Conservation (phyloP, 2,113 vertebrate genomes). For the Aleadryas rufinucha region DNA sequence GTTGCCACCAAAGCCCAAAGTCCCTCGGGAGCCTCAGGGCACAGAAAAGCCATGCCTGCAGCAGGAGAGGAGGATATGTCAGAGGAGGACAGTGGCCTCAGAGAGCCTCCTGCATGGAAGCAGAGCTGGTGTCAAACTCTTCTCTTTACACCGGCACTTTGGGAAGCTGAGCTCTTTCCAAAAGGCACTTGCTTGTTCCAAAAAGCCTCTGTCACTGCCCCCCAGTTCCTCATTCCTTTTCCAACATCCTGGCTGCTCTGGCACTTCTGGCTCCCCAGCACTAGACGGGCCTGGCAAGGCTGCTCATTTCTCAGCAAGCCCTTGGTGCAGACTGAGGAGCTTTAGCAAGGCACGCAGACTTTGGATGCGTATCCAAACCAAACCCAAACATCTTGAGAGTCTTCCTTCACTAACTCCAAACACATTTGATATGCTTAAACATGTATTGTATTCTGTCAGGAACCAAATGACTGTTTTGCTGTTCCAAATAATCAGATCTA, state of each 20-base stretch:
- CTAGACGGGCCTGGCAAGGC: neutral
- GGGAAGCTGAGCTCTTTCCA: neutral
- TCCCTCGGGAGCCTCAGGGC: neutral
- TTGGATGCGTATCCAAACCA: constrained; percentile 17
- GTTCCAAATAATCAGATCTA: constrained; percentile 30
- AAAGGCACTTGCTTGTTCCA: neutral
- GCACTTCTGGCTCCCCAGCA: neutral
- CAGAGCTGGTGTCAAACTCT: rapidly evolving
- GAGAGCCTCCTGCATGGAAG: neutral
- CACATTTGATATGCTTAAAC: constrained; percentile 48
- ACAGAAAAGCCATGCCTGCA: neutral
- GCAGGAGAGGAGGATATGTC: neutral
- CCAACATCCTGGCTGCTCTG: neutral
- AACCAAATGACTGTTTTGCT: constrained; percentile 25
- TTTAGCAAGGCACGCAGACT: neutral
- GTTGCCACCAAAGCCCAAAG: neutral
- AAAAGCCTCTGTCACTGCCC: neutral
- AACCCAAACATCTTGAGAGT: constrained; percentile 48
- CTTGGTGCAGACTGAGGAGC: neutral
- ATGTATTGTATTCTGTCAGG: constrained; percentile 26
- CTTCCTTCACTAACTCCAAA: constrained; percentile 55
- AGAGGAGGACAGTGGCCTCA: neutral
- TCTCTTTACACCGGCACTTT: neutral
- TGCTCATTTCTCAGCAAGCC: neutral
- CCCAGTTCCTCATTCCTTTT: neutral